phyloP scores from a whole-genome alignment of 1,140 invertebrate species.

The Danaus melanippus region DNA sequence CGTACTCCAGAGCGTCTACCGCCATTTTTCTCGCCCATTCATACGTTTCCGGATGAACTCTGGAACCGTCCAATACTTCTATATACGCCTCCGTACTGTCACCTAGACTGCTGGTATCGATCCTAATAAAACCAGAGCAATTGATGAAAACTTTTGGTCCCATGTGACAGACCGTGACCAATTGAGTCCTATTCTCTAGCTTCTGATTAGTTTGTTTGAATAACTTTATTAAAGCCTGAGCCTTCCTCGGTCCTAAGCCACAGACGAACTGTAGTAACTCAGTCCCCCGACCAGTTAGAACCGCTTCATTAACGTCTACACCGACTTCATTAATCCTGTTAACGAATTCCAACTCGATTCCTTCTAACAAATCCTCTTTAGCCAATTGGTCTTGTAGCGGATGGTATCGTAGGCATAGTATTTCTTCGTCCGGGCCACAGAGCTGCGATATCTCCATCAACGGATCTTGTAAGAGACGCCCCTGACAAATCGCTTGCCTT shows the following conservation, averaged over 20 bases:
- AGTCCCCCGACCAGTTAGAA: conserved; percentile 88
- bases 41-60: conserved; percentile 99
- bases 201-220: conserved; percentile 95
- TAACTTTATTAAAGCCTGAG: conserved; percentile 89
- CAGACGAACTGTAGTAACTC: conserved; percentile 98
- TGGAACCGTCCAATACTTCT: conserved; percentile 96
- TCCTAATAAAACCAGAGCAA: conserved; percentile 99
- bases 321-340: conserved; percentile 97
- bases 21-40: conserved; percentile 99
- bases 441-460: conserved; percentile 96
- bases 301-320: conserved; percentile 96
- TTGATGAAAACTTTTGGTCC: conserved; percentile 99
- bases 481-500: conserved; percentile 93
- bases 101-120: conserved; percentile 95
- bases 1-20: conserved; percentile 98
- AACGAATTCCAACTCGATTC: conserved; percentile 93
- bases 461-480: conserved; percentile 94
- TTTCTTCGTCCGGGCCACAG: conserved; percentile 95
- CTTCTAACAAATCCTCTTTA: conserved; percentile 89
- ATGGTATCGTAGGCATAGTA: conserved; percentile 94
- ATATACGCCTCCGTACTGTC: conserved; percentile 96
- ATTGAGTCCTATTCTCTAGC: conserved; percentile 94
- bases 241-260: conserved; percentile 96
- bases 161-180: conserved; percentile 96
- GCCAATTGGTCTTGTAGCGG: conserved; percentile 88